A percentile compares a stretch with the other conserved stretches of the same genome.
phyloP scores from a whole-genome alignment of 2,797 vertebrate genomes.

The Bradypus variegatus region DNA sequence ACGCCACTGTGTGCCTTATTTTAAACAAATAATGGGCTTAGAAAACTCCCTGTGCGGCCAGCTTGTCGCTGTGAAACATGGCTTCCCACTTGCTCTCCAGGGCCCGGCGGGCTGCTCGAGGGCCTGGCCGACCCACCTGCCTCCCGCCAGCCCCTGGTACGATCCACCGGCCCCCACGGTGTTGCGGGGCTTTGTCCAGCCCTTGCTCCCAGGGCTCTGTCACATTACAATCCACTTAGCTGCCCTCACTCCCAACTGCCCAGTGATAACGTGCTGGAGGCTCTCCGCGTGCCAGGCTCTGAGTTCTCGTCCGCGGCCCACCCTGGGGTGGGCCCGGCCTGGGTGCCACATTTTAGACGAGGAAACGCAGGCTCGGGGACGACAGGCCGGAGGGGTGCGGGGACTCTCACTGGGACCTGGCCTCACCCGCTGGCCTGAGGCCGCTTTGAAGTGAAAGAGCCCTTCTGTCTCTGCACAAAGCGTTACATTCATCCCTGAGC shows the following conservation, averaged over 20 bases:
- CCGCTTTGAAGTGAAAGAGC: neutral
- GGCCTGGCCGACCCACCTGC: neutral
- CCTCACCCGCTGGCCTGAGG: neutral
- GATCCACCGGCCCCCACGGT: slow-evolving; percentile 41
- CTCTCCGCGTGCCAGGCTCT: neutral
- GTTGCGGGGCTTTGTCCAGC: neutral
- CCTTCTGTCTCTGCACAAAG: neutral
- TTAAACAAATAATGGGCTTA: slow-evolving; percentile 52
- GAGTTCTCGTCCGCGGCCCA: neutral
- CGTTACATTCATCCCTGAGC: neutral
- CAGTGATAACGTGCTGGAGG: neutral
- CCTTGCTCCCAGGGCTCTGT: neutral
- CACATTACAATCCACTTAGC: slow-evolving; percentile 34
- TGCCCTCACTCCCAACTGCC: neutral
- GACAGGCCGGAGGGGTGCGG: rapidly evolving
- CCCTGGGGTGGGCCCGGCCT: neutral
- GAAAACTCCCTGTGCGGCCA: neutral
- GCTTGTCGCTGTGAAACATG: neutral
- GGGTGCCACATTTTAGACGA: neutral
- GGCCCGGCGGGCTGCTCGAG: neutral
- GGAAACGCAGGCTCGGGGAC: neutral
- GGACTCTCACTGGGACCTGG: rapidly evolving
- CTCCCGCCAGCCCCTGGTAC: slow-evolving; percentile 9
- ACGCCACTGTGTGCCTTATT: slow-evolving; percentile 14
- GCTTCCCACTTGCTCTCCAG: neutral